These are phyloP conservation scores for Eristalis intricaria DNA, from an alignment of 2,888 invertebrate species.

Conservation along the genomic window DNA sequence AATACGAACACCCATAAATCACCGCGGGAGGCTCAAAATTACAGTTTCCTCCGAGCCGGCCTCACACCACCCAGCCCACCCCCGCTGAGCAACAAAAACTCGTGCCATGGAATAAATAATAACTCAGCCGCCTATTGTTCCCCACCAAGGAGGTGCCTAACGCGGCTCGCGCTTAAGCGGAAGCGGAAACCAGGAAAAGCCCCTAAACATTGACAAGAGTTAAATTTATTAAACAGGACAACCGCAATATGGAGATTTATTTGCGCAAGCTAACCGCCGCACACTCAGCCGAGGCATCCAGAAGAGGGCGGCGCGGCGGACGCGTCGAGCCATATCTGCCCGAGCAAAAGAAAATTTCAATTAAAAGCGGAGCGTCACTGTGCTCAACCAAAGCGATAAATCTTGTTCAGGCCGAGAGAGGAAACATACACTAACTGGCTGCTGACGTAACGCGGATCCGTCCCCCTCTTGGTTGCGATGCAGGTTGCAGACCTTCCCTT, in stretches of 20 bases:
- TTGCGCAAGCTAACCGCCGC: slow-evolving; percentile 57
- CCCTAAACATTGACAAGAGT: slow-evolving; percentile 73
- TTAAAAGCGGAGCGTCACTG: slow-evolving; percentile 67
- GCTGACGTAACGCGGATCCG: neutral
- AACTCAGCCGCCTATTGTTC: slow-evolving; percentile 34
- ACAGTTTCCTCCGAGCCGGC: slow-evolving; percentile 33
- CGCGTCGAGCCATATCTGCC: neutral
- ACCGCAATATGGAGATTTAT: slow-evolving; percentile 77
- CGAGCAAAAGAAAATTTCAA: slow-evolving; percentile 67
- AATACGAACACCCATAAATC: slow-evolving; percentile 63
- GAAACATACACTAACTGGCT: neutral
- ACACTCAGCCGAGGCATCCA: neutral
- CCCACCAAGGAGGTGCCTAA: neutral
- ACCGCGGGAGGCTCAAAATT: slow-evolving; percentile 55
- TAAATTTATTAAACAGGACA: slow-evolving; percentile 77
- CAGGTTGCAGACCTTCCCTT: slow-evolving; percentile 7
- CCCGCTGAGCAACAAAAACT: slow-evolving; percentile 38
- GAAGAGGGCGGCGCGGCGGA: slow-evolving; percentile 45
- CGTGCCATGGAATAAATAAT: slow-evolving; percentile 60
- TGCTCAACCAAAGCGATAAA: slow-evolving; percentile 60
- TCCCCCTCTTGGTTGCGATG: neutral
- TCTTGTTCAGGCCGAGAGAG: slow-evolving; percentile 47
- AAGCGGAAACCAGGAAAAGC: slow-evolving; percentile 20
- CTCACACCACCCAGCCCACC: neutral
- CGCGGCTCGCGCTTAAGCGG: neutral